Percentiles rank a stretch among this genome's conserved stretches.
Conservation (phyloP, 2,888 invertebrate species). For the Autographa pulchrina region DNA sequence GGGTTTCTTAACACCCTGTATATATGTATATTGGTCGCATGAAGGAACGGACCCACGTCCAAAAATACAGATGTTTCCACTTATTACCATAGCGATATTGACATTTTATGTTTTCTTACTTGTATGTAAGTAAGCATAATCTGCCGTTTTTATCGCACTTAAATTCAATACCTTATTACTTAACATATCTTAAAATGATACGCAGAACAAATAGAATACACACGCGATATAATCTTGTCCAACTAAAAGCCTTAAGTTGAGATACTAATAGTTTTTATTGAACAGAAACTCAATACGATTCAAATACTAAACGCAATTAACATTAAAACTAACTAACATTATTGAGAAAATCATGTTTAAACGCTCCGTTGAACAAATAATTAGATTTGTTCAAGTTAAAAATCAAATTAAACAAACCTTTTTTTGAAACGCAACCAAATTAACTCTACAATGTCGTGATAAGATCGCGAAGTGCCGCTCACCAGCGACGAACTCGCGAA, state of each 20-base stretch:
- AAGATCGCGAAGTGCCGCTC: constrained; percentile 71
- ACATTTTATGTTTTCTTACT: constrained; percentile 15
- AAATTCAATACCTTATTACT: constrained; percentile 45
- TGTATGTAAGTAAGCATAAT: constrained; percentile 34
- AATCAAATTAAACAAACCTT: constrained; percentile 67
- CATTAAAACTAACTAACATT: constrained; percentile 30
- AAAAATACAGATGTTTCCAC: too few relatives aligned
- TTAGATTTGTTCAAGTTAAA: constrained; percentile 63
- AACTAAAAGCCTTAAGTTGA: constrained; percentile 39
- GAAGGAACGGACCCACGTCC: too few relatives aligned
- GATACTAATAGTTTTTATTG: constrained; percentile 42
- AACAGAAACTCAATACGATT: constrained; percentile 43
- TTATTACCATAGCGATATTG: too few relatives aligned
- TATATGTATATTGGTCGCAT: too few relatives aligned
- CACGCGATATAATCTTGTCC: constrained; percentile 38
- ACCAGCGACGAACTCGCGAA: constrained; percentile 67
- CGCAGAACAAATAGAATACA: constrained; percentile 33
- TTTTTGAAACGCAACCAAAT: constrained; percentile 69
- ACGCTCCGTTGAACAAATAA: constrained; percentile 59
- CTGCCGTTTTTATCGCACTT: constrained; percentile 38
- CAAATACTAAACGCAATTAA: constrained; percentile 27
- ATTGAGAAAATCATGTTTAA: constrained; percentile 55
- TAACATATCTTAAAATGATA: constrained; percentile 43
- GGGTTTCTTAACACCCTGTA: too few relatives aligned
- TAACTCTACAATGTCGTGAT: constrained; percentile 73